A percentile compares a stretch with the other conserved stretches of the same genome.
phyloP scores from a whole-genome alignment of 2,113 vertebrate species.

The Eptesicus fuscus region DNA sequence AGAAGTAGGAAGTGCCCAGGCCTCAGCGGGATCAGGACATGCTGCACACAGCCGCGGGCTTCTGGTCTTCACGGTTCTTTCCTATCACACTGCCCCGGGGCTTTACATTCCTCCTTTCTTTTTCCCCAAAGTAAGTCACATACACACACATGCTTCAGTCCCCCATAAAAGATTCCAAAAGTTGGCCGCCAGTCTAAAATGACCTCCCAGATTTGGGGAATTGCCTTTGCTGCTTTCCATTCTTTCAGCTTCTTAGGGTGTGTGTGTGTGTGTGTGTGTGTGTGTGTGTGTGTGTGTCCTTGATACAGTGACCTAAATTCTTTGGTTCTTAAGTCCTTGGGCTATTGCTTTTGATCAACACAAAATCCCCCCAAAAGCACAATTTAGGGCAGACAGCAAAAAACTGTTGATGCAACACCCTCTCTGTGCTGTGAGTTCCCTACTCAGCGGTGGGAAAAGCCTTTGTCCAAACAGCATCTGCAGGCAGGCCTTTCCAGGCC shows the following conservation, averaged over 20 bases:
- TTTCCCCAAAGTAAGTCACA: neutral
- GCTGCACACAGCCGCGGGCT: rapidly evolving
- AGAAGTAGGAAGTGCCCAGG: too few relatives aligned
- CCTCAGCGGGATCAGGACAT: neutral
- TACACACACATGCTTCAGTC: neutral
- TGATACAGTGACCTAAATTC: neutral
- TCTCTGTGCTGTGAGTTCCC: neutral
- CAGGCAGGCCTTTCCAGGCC: neutral
- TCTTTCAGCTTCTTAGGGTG: neutral
- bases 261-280: neutral
- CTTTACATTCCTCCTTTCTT: neutral
- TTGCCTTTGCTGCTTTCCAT: neutral
- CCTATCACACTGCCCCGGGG: neutral
- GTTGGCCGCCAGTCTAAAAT: neutral
- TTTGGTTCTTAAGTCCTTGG: neutral
- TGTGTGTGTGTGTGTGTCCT: neutral
- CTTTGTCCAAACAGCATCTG: neutral
- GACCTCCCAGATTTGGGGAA: neutral
- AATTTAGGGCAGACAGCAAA: neutral
- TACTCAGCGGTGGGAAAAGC: neutral
- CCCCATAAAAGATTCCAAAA: neutral
- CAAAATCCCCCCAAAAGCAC: neutral
- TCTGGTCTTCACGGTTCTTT: neutral
- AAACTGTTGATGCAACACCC: neutral
- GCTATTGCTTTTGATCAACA: neutral